Evolutionary conservation across 1,140 invertebrate genomes (phyloP).

Genomic region (Drosophila sp.): DNA sequence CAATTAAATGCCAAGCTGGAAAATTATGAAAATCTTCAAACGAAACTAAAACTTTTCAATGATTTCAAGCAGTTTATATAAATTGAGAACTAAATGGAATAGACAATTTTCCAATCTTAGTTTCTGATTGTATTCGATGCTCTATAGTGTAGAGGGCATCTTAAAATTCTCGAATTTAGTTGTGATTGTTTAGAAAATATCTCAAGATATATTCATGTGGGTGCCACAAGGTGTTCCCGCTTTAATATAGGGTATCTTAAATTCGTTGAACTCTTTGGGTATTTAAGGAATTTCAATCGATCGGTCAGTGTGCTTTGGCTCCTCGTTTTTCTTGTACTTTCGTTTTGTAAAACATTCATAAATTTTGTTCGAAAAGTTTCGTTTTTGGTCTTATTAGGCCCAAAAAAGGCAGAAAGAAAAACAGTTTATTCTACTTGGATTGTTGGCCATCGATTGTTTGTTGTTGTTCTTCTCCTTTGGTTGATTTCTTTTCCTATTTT

Average conservation of each 20-base stretch:
- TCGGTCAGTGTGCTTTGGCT: neutral
- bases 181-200: too few species aligned
- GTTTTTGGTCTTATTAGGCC: conserved; percentile 6
- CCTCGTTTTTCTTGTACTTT: neutral
- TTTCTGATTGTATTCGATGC: too few species aligned
- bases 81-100: too few species aligned
- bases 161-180: too few species aligned
- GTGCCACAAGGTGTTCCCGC: neutral
- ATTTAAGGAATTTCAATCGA: neutral
- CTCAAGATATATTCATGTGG: too few species aligned
- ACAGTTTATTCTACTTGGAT: neutral
- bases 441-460: neutral
- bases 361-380: neutral
- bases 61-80: too few species aligned
- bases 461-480: neutral
- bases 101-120: too few species aligned
- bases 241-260: neutral
- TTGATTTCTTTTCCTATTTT: neutral
- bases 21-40: neutral
- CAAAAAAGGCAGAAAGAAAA: neutral
- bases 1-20: neutral
- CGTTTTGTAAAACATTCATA: conserved; percentile 5
- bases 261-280: neutral
- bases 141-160: too few species aligned
- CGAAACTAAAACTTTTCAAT: too few species aligned